These are phyloP conservation scores for Dolichopus griseipennis DNA, from an alignment of 2,888 invertebrate genomes.

Conservation along the genomic window DNA sequence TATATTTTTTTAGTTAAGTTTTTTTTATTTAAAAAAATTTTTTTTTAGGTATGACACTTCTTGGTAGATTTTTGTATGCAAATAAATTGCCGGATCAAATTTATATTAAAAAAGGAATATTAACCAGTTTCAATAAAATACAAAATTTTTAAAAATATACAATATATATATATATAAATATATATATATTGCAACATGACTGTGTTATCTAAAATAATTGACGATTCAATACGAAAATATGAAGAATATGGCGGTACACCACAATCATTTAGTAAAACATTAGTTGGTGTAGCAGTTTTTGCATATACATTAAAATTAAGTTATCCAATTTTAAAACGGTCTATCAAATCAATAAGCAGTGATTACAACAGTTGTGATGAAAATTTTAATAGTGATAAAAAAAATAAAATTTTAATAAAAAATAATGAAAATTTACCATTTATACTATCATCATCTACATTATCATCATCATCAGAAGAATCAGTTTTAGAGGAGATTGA, in stretches of 20 bases:
- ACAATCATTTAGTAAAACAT: conserved; percentile 51
- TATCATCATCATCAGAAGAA: no score
- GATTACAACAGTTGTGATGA: conserved; percentile 16
- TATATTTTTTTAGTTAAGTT: no score
- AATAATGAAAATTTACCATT: background rate
- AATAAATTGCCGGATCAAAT: no score
- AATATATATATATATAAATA: no score
- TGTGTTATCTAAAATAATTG: conserved; percentile 54
- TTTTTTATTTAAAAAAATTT: no score
- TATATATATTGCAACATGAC: conserved; percentile 30
- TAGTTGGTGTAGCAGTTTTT: conserved; percentile 51
- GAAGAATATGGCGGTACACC: conserved; percentile 47
- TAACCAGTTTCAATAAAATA: no score
- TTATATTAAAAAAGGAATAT: no score
- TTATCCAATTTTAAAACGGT: conserved; percentile 50
- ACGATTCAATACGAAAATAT: conserved; percentile 49
- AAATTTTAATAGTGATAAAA: background rate
- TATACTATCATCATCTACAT: background rate
- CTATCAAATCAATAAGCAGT: conserved; percentile 26
- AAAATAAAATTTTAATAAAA: background rate
- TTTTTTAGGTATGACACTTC: no score
- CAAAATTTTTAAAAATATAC: no score
- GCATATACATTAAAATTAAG: conserved; percentile 54
- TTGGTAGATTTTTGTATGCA: no score
- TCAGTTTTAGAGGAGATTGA: background rate